phyloP scores from a whole-genome alignment of 2,797 vertebrate species.

The Rhabdophis nuchalis region DNA sequence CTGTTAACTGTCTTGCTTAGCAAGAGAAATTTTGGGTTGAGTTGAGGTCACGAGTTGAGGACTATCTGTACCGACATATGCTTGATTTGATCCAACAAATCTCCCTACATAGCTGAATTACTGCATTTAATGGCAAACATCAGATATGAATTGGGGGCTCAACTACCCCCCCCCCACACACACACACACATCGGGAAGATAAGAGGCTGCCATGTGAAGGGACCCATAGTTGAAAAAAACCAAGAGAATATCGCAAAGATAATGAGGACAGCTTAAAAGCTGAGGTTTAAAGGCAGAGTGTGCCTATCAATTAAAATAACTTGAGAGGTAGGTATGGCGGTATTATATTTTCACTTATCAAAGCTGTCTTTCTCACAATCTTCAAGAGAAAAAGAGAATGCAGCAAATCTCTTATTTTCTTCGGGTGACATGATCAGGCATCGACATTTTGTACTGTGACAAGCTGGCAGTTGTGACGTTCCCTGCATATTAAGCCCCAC shows the following conservation, averaged over 20 bases:
- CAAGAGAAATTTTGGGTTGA: background rate
- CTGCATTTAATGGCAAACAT: background rate
- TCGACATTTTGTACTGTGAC: constrained; percentile 7
- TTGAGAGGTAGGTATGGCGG: constrained; percentile 2
- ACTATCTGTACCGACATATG: background rate
- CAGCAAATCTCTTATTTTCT: background rate
- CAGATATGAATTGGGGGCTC: background rate
- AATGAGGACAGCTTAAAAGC: constrained; percentile 19
- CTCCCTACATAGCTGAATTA: too few relatives aligned
- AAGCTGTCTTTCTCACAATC: background rate
- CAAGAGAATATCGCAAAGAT: background rate
- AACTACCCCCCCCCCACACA: too few relatives aligned
- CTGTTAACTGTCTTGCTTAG: background rate
- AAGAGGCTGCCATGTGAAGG: background rate
- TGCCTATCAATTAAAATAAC: constrained; percentile 20
- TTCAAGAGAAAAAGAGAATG: constrained; percentile 1
- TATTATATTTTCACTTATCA: constrained; percentile 20
- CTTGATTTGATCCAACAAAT: background rate
- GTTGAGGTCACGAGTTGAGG: background rate
- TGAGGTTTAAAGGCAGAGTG: background rate
- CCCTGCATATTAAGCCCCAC: constrained; percentile 20
- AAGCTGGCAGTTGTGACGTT: constrained; percentile 12
- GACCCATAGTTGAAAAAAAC: background rate
- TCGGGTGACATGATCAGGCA: background rate
- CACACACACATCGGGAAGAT: background rate